Conservation (phyloP, 2,113 vertebrate species). For the Mustela nigripes region DNA sequence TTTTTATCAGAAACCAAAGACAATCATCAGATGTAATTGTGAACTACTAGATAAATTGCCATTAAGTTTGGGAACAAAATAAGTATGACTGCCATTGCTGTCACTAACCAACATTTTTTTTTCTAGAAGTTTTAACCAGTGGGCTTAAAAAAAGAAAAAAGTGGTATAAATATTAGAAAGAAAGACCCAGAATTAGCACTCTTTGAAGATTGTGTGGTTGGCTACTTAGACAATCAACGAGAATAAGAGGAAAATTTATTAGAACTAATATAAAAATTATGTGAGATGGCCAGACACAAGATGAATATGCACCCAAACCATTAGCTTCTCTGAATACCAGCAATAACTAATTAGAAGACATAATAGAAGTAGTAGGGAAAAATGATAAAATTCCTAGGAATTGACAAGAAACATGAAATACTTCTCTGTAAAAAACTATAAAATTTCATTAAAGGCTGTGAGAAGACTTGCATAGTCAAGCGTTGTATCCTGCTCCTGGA, state of each 20-base stretch:
- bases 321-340: constrained; percentile 55
- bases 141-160: constrained; percentile 34
- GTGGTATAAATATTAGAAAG: constrained; percentile 50
- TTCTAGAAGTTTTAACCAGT: constrained; percentile 52
- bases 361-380: constrained; percentile 30
- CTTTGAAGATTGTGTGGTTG: constrained; percentile 47
- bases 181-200: constrained; percentile 57
- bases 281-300: constrained; percentile 4
- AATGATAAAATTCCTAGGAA: neutral
- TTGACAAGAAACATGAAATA: constrained; percentile 54
- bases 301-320: constrained; percentile 16
- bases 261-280: constrained; percentile 53
- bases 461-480: constrained; percentile 51
- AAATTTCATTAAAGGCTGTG: constrained; percentile 28
- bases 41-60: constrained; percentile 47
- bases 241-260: constrained; percentile 64
- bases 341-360: constrained; percentile 54
- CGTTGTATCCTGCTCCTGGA: constrained; percentile 14
- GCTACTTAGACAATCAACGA: constrained; percentile 39
- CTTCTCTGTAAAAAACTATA: constrained; percentile 52
- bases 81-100: constrained; percentile 55
- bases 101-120: constrained; percentile 34
- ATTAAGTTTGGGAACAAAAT: constrained; percentile 61
- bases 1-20: constrained; percentile 66
- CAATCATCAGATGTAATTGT: constrained; percentile 37